Evolutionary conservation across 2,113 vertebrate species (phyloP), one percentile per base, ranked within the genome.

Genomic region (Strigops habroptila): DNA sequence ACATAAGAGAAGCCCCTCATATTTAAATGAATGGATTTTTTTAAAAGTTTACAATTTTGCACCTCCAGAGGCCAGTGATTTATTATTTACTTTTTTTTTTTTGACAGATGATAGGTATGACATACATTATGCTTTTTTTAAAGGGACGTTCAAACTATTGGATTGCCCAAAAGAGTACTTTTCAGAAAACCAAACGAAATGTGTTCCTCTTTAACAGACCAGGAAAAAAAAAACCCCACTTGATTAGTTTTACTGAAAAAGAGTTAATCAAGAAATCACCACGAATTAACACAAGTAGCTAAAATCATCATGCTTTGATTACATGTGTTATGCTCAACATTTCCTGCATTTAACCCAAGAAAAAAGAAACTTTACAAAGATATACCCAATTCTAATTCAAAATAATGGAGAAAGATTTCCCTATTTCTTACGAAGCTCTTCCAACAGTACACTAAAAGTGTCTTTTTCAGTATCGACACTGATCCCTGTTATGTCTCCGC

Each of bases 301-400:
- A 53, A 87, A 73, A 75, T 25, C 31, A 46, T 7, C 5, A 1
- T n/a, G 30, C 10, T 44, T 55, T 49, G 35, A 35, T 52, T 59
- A 46, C 4, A 17, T 4, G 3, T 0, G 0, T 51, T 70, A 80
- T 81, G 52, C 14, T 68, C 37, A 67, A 1, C 7, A 53, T 44
- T 88, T 76, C 22, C 28, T 53, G 15, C 24, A 77, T 35, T 52
- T 74, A 91, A 75, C 62, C 4, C 18, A 85, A 76, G 25, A 49
- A 57, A 88, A 44, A 52, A 73, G 18, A 64, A 55, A 17, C 6
- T n/a, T 80, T 10, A 52, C 5, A 49, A 59, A 76, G 48, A 80
- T 7, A 57, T 4, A 77, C 30, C 49, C 28, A 70, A 69, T 37
- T 10, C 8, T 24, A 41, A 86, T 9, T 60, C n/a, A 52, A 87